A percentile compares a stretch with the other conserved stretches of the same genome.
These are phyloP conservation scores for Hemistola chrysoprasaria DNA, from an alignment of 2,888 invertebrate species.

Conservation along the genomic window DNA sequence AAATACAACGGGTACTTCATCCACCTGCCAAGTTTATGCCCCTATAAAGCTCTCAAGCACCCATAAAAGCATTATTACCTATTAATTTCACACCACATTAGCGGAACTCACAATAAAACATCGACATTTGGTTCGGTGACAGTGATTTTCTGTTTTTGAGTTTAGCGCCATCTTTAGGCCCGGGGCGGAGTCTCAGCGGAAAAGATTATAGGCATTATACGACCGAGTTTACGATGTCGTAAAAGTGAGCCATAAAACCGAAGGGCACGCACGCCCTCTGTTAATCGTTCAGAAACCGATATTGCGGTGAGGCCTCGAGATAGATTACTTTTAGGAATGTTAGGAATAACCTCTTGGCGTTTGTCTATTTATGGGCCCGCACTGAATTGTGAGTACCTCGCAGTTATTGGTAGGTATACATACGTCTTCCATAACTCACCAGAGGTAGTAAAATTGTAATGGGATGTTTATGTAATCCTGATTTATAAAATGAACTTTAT, in stretches of 20 bases:
- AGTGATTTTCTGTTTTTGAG: slow-evolving; percentile 70
- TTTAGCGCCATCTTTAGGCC: slow-evolving; percentile 72
- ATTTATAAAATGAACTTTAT: slow-evolving; percentile 22
- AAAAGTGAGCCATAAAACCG: slow-evolving; percentile 79
- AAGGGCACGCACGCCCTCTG: slow-evolving; percentile 81
- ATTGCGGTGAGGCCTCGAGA: slow-evolving; percentile 77
- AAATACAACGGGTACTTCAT: slow-evolving; percentile 59
- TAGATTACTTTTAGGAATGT: slow-evolving; percentile 74
- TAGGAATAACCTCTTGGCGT: slow-evolving; percentile 73
- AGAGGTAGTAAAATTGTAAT: slow-evolving; percentile 20
- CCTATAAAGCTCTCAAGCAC: slow-evolving; percentile 75
- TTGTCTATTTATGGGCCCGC: slow-evolving; percentile 70
- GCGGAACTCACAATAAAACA: slow-evolving; percentile 81
- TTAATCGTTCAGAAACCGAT: slow-evolving; percentile 82
- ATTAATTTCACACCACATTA: slow-evolving; percentile 83
- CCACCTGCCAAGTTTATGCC: slow-evolving; percentile 73
- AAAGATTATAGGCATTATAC: slow-evolving; percentile 79
- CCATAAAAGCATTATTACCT: slow-evolving; percentile 81
- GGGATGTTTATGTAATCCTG: slow-evolving; percentile 35
- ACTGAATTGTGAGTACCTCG: slow-evolving; percentile 44
- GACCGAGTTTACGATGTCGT: slow-evolving; percentile 76
- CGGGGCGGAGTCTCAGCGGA: slow-evolving; percentile 57
- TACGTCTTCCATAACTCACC: slow-evolving; percentile 29
- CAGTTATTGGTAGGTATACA: slow-evolving; percentile 14
- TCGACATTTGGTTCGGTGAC: slow-evolving; percentile 71